These are phyloP conservation scores for Sylvia borin DNA, from an alignment of 2,797 vertebrate species.

Conservation along the genomic window DNA sequence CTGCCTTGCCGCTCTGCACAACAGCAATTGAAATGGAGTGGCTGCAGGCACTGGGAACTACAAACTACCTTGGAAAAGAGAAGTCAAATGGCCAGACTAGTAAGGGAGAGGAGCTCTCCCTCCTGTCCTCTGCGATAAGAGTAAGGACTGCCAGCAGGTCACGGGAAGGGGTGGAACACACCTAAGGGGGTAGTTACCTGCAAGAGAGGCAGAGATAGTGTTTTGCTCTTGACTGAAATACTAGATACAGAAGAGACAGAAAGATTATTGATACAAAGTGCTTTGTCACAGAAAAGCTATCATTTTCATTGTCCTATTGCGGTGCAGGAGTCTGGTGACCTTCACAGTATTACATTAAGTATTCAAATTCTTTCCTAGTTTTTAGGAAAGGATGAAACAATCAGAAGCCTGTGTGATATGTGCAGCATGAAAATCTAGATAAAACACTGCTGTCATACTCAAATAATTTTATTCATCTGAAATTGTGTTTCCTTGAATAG, in stretches of 20 bases:
- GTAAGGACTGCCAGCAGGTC: background rate
- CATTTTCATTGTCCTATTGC: background rate
- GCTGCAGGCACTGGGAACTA: background rate
- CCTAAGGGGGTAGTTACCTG: background rate
- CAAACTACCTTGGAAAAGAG: background rate
- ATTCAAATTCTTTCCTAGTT: background rate
- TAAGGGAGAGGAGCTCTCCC: background rate
- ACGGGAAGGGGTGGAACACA: accelerated
- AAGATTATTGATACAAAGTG: background rate
- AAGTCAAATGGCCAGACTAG: background rate
- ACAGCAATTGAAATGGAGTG: background rate
- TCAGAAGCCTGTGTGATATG: background rate
- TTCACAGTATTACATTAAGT: background rate
- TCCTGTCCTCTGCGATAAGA: accelerated
- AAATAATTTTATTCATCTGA: background rate
- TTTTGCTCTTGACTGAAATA: background rate
- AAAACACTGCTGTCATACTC: background rate
- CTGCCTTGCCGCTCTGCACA: accelerated
- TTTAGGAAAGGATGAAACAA: background rate
- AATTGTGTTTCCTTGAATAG: background rate
- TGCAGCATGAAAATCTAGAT: background rate
- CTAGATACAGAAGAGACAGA: background rate
- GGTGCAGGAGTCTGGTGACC: background rate
- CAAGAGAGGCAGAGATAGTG: background rate
- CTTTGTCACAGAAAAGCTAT: background rate